Evolutionary conservation across 1,140 invertebrate genomes (phyloP), one percentile per base, ranked within the genome.

Genomic region (Gonatopus flavifemur): DNA sequence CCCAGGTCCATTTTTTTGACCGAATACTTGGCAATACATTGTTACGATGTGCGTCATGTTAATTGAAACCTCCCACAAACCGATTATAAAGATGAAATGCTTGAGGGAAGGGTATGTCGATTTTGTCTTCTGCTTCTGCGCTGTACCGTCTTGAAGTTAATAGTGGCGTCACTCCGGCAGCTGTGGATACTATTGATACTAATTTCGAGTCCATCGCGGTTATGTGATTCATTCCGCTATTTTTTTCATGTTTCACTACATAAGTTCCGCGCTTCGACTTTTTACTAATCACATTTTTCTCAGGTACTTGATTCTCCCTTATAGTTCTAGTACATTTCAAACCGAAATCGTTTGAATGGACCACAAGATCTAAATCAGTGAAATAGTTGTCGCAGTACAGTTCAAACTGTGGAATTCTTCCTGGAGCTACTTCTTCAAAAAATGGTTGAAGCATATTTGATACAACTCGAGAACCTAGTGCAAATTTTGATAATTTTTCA

Each of bases 141-240:
- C 6, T 8, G 6, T 39, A 39, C 19, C 37, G 16, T 24, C 21
- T 39, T 5, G 13, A 20, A 12, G 12, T 5, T 24, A 12, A 13
- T 10, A 39, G 15, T 15, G 37, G 37, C 16, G 18, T 21, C 13
- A 39, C 18, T 7, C 37, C 37, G 12, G 21, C 37, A 39, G 12
- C 37, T 20, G 37, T 39, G 12, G 37, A n/a, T n/a, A n/a, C n/a
- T n/a, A n/a, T n/a, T n/a, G n/a, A n/a, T n/a, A n/a, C n/a, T n/a
- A n/a, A n/a, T 49, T 57, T 57, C 2, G 50, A 57, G 38, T 52
- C 50, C 32, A 31, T 33, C 13, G 49, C 36, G 1, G 55, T 49
- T 13, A 57, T 48, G 22, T 42, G 52, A 39, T 57, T 49, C 10
- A 49, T 42, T 36, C 33, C 35, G 15, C 40, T 51, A 31, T 51